phyloP scores from a whole-genome alignment of 2,888 invertebrate species.

The Drosophila dives region DNA sequence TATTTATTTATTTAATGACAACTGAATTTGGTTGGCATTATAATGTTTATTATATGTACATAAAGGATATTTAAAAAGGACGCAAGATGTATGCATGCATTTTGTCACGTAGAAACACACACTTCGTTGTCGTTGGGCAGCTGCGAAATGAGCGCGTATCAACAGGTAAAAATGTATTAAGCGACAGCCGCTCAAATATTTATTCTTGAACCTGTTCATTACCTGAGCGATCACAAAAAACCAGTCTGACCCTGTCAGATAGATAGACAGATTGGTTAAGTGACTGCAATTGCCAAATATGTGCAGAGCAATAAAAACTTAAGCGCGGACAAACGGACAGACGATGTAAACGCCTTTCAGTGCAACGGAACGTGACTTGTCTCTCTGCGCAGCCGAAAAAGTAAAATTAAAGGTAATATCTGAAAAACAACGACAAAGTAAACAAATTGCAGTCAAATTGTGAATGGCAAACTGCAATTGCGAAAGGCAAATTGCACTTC shows the following conservation, averaged over 20 bases:
- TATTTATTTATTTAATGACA: background rate
- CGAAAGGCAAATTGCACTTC: constrained; percentile 5
- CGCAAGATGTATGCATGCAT: background rate
- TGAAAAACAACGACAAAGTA: constrained; percentile 44
- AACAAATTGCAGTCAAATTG: constrained; percentile 44
- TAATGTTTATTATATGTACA: background rate
- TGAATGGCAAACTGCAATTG: background rate
- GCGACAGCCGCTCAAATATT: constrained; percentile 24
- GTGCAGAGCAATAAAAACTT: constrained; percentile 43
- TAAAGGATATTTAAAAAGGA: constrained; percentile 9
- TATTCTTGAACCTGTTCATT: constrained; percentile 36
- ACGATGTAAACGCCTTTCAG: constrained; percentile 19
- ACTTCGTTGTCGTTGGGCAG: constrained; percentile 22
- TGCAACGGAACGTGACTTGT: constrained; percentile 66
- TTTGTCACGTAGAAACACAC: constrained; percentile 36
- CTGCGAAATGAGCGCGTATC: constrained; percentile 39
- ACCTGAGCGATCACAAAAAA: constrained; percentile 36
- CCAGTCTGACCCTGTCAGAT: constrained; percentile 59
- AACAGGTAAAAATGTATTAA: constrained; percentile 63
- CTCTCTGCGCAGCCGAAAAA: constrained; percentile 37
- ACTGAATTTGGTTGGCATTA: background rate
- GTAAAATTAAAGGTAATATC: constrained; percentile 66
- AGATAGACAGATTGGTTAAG: background rate
- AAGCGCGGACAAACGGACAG: constrained; percentile 52
- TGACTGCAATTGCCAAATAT: constrained; percentile 48